phyloP scores from a whole-genome alignment of 2,888 invertebrate genomes.

The Anthrax anthrax region DNA sequence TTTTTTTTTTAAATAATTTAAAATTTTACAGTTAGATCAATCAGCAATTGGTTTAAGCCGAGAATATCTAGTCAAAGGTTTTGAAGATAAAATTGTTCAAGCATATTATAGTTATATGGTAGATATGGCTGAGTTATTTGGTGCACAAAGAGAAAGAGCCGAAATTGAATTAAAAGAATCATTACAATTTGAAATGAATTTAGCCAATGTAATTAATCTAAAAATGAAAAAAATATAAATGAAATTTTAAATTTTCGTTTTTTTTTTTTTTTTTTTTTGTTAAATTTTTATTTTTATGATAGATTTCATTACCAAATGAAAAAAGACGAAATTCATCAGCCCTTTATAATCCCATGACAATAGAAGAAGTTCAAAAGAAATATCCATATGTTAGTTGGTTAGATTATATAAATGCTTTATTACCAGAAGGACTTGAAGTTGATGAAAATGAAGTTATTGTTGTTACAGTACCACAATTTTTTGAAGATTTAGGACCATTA shows the following conservation, averaged over 20 bases:
- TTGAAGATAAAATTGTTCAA: conserved; percentile 68
- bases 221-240: background rate
- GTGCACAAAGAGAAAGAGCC: conserved; percentile 57
- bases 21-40: conserved; percentile 60
- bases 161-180: conserved; percentile 60
- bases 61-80: conserved; percentile 71
- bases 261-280: too few relatives aligned
- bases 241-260: background rate
- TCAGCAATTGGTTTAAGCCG: conserved; percentile 70
- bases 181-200: conserved; percentile 71
- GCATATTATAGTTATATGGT: conserved; percentile 81
- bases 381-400: conserved; percentile 47
- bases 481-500: conserved; percentile 52
- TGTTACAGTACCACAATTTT: conserved; percentile 71
- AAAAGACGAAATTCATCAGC: conserved; percentile 80
- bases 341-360: conserved; percentile 82
- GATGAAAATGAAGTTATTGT: conserved; percentile 60
- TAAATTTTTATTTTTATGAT: conserved; percentile 10
- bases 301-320: conserved; percentile 78
- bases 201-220: conserved; percentile 63
- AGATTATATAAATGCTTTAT: conserved; percentile 67
- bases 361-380: conserved; percentile 57
- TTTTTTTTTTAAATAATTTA: too few relatives aligned
- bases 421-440: conserved; percentile 49
- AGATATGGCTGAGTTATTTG: conserved; percentile 71